Percentiles rank a stretch among this genome's conserved stretches.
These are phyloP conservation scores for Spialia ferax DNA, from an alignment of 2,888 invertebrate genomes.

Conservation along the genomic window DNA sequence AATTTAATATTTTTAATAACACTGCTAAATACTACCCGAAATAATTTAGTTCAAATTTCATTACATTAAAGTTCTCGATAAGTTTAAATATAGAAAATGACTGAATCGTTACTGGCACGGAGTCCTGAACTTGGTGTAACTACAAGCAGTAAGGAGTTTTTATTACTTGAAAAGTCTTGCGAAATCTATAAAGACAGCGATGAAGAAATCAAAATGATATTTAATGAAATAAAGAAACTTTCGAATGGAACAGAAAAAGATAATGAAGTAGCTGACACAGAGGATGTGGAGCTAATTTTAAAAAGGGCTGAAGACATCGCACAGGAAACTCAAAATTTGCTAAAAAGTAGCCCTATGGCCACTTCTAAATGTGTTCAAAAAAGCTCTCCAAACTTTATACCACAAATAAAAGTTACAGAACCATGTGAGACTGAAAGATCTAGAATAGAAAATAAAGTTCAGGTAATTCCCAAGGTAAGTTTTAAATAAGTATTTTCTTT, in stretches of 20 bases:
- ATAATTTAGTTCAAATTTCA: too few species aligned
- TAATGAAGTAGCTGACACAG: slow-evolving; percentile 63
- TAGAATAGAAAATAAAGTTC: slow-evolving; percentile 44
- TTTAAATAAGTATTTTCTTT: slow-evolving; percentile 13
- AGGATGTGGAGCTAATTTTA: slow-evolving; percentile 77
- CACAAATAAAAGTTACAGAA: slow-evolving; percentile 75
- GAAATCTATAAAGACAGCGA: slow-evolving; percentile 79
- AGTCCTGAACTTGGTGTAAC: slow-evolving; percentile 60
- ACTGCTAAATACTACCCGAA: too few species aligned
- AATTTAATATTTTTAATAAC: too few species aligned
- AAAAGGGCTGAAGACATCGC: slow-evolving; percentile 78
- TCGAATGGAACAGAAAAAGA: slow-evolving; percentile 64
- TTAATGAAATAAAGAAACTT: slow-evolving; percentile 89
- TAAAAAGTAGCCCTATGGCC: slow-evolving; percentile 67
- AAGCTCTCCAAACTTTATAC: slow-evolving; percentile 55
- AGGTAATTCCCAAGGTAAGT: slow-evolving; percentile 60
- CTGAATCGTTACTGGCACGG: slow-evolving; percentile 54
- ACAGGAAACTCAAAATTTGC: slow-evolving; percentile 69
- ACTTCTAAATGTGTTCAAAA: slow-evolving; percentile 47
- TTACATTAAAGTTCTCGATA: background rate
- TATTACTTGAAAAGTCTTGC: slow-evolving; percentile 74
- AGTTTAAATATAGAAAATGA: slow-evolving; percentile 45
- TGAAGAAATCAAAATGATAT: slow-evolving; percentile 89
- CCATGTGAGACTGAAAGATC: slow-evolving; percentile 59
- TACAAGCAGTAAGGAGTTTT: slow-evolving; percentile 78